A percentile compares a stretch with the other conserved stretches of the same genome.
phyloP scores from a whole-genome alignment of 2,888 invertebrate genomes.

The Magallana nippona region DNA sequence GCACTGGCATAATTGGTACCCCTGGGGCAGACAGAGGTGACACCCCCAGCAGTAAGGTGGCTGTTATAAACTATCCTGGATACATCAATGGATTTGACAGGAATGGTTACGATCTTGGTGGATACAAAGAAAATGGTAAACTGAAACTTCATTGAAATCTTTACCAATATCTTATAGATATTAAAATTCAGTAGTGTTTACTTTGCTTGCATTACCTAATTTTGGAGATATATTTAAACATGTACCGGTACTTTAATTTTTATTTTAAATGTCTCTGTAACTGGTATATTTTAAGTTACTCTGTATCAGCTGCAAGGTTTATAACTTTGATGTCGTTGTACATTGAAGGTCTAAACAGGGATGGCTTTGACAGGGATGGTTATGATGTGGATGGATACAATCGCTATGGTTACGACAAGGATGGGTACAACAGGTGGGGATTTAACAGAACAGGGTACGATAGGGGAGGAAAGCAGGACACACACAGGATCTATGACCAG shows the following conservation, averaged over 20 bases:
- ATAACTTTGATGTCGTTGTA: neutral
- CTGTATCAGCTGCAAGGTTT: neutral
- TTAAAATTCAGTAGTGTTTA: too few species aligned
- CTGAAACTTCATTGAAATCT: neutral
- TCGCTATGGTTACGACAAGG: conserved; percentile 69
- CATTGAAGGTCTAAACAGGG: conserved; percentile 72
- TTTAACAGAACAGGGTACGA: conserved; percentile 69
- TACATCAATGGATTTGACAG: conserved; percentile 73
- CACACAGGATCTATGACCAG: conserved; percentile 63
- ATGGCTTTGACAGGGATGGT: conserved; percentile 73
- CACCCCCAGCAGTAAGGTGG: conserved; percentile 43
- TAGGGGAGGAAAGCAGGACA: conserved; percentile 63
- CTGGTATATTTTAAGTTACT: too few species aligned
- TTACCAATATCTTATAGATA: too few species aligned
- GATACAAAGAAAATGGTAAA: conserved; percentile 69
- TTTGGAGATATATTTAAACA: too few species aligned
- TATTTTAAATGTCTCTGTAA: too few species aligned
- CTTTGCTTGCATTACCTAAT: too few species aligned
- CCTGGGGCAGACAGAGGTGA: conserved; percentile 42
- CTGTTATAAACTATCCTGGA: conserved; percentile 68
- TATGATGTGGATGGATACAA: conserved; percentile 70
- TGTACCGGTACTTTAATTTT: too few species aligned
- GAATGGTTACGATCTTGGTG: conserved; percentile 67
- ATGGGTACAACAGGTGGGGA: conserved; percentile 71
- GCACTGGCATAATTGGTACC: conserved; percentile 40